A percentile compares a stretch with the other conserved stretches of the same genome.
Evolutionary conservation across 2,888 invertebrate genomes (phyloP).

Genomic region (Chalcis sispes): DNA sequence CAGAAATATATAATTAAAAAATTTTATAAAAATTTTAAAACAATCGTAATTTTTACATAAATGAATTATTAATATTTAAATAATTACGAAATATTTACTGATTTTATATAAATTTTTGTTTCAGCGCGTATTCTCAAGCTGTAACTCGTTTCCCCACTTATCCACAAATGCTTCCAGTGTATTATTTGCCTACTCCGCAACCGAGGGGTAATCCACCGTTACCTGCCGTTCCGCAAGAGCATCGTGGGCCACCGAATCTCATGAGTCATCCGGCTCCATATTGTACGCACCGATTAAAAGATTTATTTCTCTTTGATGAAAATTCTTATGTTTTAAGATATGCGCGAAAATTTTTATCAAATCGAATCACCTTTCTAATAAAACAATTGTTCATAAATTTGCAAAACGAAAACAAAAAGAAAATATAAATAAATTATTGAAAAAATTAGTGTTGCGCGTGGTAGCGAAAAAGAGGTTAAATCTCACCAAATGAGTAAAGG

Average conservation of each 20-base stretch:
- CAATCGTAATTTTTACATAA: neutral
- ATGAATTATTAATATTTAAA: neutral
- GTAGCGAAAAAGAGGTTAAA: neutral
- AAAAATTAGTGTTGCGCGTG: no score
- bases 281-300: no score
- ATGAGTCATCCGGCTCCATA: slow-evolving; percentile 48
- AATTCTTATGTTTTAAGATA: neutral
- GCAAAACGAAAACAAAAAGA: no score
- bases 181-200: slow-evolving; percentile 78
- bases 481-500: neutral
- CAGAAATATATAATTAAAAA: neutral
- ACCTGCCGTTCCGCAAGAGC: slow-evolving; percentile 51
- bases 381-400: no score
- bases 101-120: slow-evolving; percentile 44
- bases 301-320: neutral
- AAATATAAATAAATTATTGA: no score
- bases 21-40: neutral
- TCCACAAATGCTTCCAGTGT: slow-evolving; percentile 75
- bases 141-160: slow-evolving; percentile 74
- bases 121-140: slow-evolving; percentile 63
- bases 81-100: neutral
- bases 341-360: neutral
- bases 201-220: slow-evolving; percentile 55
- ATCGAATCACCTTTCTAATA: no score
- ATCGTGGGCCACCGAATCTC: slow-evolving; percentile 46